Evolutionary conservation across 2,888 invertebrate genomes (phyloP), one percentile per base, ranked within the genome.

Genomic region (Rhingia campestris): DNA sequence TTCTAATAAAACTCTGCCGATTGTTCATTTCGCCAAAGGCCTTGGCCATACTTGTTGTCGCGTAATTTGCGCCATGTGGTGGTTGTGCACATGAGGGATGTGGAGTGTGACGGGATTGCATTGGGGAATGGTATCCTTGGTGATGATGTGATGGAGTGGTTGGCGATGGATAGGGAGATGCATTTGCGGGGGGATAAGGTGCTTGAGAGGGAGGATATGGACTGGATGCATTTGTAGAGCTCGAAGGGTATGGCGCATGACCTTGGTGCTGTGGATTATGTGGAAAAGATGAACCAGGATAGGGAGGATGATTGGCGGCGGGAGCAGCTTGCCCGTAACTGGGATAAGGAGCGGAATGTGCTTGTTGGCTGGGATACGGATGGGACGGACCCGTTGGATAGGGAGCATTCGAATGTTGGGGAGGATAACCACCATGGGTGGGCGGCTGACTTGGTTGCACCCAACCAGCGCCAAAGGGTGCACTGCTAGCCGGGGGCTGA

Each of bases 381-480:
- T 86, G 84, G 30, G 77, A 86, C n/a, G 86, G 88, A 58, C 86
- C 77, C 0, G 87, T 63, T 35, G 88, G 87, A 73, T 88, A 88
- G 9, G 87, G 86, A 35, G 86, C 49, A 56, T 85, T 56, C 64
- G 89, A 77, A 86, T 88, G 33, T 41, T 85, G 85, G 54, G 75
- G 14, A 22, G 81, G 75, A 72, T 81, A 81, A 30, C 81, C 85
- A 58, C 85, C 81, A 41, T 75, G 72, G 39, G 49, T 51, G 30
- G 80, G 75, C 47, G 75, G 88, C 70, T 88, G 89, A 73, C 88
- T 86, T 86, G 90, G 88, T 61, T 88, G 87, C 61, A 86, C 82
- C 89, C 90, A 91, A 87, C 91, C 91, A 86, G 89, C 89, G 87
- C 91, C 91, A 81, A 91, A 91, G 66, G 91, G 91, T 56, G 88